Base-by-base conservation (phyloP, 92 coral and sea anemone species). In the Meandrina meandrites region DNA sequence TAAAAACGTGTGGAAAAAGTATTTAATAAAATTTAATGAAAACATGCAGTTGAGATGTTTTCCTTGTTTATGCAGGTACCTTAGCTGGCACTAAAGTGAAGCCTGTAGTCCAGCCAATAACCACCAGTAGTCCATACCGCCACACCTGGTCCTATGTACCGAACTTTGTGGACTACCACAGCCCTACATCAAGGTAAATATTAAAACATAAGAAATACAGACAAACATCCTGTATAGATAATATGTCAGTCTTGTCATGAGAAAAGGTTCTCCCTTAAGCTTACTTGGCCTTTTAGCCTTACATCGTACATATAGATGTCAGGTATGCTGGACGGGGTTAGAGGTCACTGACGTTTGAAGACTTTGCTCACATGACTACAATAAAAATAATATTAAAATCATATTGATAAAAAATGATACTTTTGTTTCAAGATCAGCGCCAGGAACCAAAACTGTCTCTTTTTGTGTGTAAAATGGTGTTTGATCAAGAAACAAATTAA, bases 111-210 rank as follows among this genome's bases (percentile, higher is more conserved):
- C 91, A 93, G 48, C 98, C 99, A 75, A 90, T 96, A 84, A 96
- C 98, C 24, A 96, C 98, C 8, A 79, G 93, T 47, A 89, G 95
- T 84, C 97, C 99, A 4, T 89, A 91, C 74, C 93, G 96, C 0
- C 96, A 94, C 88, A 83, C 96, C 15, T 91, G 94, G 92, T 93
- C 95, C 15, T 96, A 96, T 50, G 92, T 96, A 15, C 99, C 99
- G 45, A 96, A 96, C 97, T 96, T 94, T 91, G 98, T 96, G 30
- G 97, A 96, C 87, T 96, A 96, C 84, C 96, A 96, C 91, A 93
- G 96, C 83, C 99, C 99, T 34, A 87, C 98, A 18, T 96, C 99
- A 69, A 96, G 99, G 99, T 96, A 93, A 86, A 86, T 64, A 8
- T 12, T 22, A 6, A 54, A 18, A 1, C 60, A 54, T 54, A 15